Conservation (phyloP, 2,888 invertebrate species). For the Malacosoma neustria region DNA sequence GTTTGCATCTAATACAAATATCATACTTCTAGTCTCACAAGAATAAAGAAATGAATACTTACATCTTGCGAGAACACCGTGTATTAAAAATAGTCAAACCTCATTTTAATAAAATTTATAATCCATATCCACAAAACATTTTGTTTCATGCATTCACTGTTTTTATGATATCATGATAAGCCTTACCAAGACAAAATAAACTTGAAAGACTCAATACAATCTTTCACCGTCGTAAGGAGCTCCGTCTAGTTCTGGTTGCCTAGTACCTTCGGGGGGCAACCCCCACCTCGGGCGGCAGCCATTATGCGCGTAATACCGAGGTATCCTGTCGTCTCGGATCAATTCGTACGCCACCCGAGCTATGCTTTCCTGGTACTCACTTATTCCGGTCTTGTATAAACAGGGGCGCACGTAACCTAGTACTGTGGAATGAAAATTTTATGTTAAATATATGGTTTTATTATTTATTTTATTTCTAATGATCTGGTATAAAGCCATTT, state of each 20-base stretch:
- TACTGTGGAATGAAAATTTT: constrained; percentile 25
- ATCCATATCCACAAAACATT: too few species aligned
- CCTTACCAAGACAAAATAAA: not conserved
- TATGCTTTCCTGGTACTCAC: constrained; percentile 50
- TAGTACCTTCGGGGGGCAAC: constrained; percentile 43
- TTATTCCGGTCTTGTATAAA: constrained; percentile 45
- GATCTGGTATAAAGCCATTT: too few species aligned
- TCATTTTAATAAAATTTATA: too few species aligned
- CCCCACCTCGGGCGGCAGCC: constrained; percentile 54
- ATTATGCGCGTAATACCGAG: constrained; percentile 44
- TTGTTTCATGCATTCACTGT: too few species aligned
- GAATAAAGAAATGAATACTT: too few species aligned
- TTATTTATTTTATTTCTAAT: not conserved
- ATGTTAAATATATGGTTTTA: too few species aligned
- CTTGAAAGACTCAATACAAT: constrained; percentile 26
- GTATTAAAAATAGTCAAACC: too few species aligned
- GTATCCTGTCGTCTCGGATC: constrained; percentile 50
- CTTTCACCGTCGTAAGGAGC: constrained; percentile 54
- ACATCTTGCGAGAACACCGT: too few species aligned
- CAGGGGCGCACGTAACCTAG: constrained; percentile 47
- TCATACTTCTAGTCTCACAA: too few species aligned
- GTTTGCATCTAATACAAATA: too few species aligned
- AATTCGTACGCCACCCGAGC: constrained; percentile 57
- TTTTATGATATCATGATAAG: too few species aligned
- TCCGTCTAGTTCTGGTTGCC: constrained; percentile 53